Percentiles rank a stretch among this genome's conserved stretches.
phyloP scores from a whole-genome alignment of 2,888 invertebrate genomes.

The Epirrhoe alternata region DNA sequence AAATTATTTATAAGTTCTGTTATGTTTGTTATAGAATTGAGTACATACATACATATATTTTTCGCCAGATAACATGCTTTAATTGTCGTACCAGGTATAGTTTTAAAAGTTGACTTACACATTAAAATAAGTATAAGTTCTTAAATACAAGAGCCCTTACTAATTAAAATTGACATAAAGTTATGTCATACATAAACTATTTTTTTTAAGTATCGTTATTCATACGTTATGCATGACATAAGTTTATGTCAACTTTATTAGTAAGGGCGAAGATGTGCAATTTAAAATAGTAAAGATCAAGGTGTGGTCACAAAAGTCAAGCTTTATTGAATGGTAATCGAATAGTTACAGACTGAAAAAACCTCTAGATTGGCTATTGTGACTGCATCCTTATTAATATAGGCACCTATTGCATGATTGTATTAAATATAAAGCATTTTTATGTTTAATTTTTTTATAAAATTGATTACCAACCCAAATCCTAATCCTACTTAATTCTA shows the following conservation, averaged over 20 bases:
- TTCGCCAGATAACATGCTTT: background rate
- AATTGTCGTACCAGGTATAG: background rate
- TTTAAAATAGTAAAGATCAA: background rate
- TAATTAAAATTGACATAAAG: background rate
- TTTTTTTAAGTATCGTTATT: too few species aligned
- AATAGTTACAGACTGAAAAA: too few species aligned
- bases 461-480: background rate
- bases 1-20: too few species aligned
- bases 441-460: background rate
- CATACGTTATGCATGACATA: too few species aligned
- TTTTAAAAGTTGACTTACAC: background rate
- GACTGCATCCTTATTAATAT: background rate
- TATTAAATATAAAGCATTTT: slow-evolving; percentile 1
- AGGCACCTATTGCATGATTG: background rate
- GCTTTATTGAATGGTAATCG: background rate
- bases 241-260: too few species aligned
- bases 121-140: background rate
- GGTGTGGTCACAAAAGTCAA: background rate
- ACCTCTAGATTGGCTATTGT: background rate
- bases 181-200: too few species aligned
- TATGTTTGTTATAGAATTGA: too few species aligned
- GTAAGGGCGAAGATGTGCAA: background rate
- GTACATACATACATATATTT: background rate
- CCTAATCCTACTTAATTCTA: background rate
- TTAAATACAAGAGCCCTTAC: background rate